phyloP scores from a whole-genome alignment of 2,113 vertebrate species.

The Lethenteron reissneri region DNA sequence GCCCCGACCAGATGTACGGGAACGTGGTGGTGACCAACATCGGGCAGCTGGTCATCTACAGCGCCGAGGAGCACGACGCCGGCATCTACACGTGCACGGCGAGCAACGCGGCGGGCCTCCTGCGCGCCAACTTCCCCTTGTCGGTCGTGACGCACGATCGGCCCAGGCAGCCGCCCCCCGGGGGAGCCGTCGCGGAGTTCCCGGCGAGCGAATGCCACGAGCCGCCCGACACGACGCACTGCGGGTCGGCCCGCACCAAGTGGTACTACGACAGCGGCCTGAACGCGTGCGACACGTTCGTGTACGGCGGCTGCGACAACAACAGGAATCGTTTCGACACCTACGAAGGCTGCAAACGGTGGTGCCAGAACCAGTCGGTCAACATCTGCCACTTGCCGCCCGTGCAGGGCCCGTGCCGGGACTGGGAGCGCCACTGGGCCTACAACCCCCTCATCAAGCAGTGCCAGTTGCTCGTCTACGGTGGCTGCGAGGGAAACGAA shows the following conservation, averaged over 20 bases:
- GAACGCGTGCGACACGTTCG: conserved; percentile 49
- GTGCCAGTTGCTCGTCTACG: conserved; percentile 64
- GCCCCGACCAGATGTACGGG: conserved; percentile 85
- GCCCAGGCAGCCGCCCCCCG: conserved; percentile 17
- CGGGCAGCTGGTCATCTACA: conserved; percentile 82
- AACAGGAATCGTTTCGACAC: conserved; percentile 59
- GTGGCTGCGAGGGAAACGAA: conserved; percentile 65
- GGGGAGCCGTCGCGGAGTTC: conserved; percentile 19
- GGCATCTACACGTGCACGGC: conserved; percentile 78
- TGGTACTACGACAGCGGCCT: conserved; percentile 56
- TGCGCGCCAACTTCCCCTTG: conserved; percentile 60
- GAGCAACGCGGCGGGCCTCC: conserved; percentile 43
- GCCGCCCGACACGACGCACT: conserved; percentile 31
- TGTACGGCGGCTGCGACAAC: conserved; percentile 34
- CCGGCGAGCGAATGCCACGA: conserved; percentile 45
- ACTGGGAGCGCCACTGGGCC: conserved; percentile 64
- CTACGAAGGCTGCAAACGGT: conserved; percentile 50
- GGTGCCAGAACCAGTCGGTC: conserved; percentile 35
- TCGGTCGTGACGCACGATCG: conserved; percentile 32
- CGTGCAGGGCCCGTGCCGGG: conserved; percentile 64
- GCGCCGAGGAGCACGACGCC: conserved; percentile 51
- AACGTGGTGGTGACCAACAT: conserved; percentile 88
- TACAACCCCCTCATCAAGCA: conserved; percentile 51
- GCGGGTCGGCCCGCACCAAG: conserved; percentile 35
- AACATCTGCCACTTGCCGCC: conserved; percentile 50